Evolutionary conservation across 2,797 vertebrate species (phyloP).

Genomic region (Megalops cyprinoides): DNA sequence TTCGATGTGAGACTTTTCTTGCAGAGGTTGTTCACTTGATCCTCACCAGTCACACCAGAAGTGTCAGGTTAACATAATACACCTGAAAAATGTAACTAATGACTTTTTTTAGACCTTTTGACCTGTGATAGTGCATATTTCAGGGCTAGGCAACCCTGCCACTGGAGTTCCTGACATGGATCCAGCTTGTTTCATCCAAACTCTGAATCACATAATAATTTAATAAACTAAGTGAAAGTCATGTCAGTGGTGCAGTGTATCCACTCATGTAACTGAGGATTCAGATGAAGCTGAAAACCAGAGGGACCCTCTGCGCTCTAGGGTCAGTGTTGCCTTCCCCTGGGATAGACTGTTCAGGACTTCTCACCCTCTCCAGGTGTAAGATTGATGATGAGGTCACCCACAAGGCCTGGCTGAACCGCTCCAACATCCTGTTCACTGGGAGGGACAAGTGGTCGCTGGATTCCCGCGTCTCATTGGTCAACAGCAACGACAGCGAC

Average conservation of each 20-base stretch:
- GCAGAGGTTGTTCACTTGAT: not conserved
- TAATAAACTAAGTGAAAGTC: no score
- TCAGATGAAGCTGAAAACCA: no score
- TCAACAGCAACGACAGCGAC: slow-evolving; percentile 84
- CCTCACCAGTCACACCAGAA: not conserved
- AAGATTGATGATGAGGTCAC: slow-evolving; percentile 88
- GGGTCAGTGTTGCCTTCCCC: no score
- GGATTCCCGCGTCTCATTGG: slow-evolving; percentile 82
- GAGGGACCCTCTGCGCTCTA: no score
- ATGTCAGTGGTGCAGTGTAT: no score
- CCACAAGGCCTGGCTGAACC: slow-evolving; percentile 91
- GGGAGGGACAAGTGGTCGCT: slow-evolving; percentile 91
- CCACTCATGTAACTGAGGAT: no score
- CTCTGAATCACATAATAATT: no score
- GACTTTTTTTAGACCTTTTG: no score
- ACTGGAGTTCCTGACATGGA: no score
- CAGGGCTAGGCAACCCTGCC: no score
- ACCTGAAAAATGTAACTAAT: not conserved
- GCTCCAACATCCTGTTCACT: slow-evolving; percentile 89
- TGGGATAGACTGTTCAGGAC: slow-evolving; percentile 1
- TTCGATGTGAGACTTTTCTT: not conserved
- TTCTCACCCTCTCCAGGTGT: slow-evolving; percentile 69
- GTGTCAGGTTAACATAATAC: not conserved
- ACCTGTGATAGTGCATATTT: no score
- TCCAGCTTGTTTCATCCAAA: no score